phyloP scores from a whole-genome alignment of 2,113 vertebrate genomes.

The Australoheros scitulus region DNA sequence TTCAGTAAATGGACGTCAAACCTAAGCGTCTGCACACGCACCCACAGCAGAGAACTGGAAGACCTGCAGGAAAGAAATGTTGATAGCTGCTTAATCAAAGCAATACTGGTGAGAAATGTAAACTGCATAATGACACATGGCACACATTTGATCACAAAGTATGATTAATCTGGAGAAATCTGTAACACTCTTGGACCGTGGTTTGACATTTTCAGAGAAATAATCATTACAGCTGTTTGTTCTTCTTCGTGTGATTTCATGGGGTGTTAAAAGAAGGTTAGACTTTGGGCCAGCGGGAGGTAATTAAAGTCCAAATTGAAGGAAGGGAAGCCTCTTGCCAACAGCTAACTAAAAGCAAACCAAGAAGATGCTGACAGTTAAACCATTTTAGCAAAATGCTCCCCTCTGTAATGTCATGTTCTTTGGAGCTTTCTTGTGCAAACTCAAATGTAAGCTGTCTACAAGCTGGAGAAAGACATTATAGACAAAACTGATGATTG shows the following conservation, averaged over 20 bases:
- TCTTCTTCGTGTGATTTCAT: slow-evolving; percentile 37
- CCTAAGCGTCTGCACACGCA: slow-evolving; percentile 5
- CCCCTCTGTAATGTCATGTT: neutral
- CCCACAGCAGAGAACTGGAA: neutral
- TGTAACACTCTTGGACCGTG: neutral
- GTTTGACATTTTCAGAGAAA: slow-evolving; percentile 54
- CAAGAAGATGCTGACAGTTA: neutral
- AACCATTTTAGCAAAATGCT: neutral
- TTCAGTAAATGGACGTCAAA: slow-evolving; percentile 33
- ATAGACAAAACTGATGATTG: slow-evolving; percentile 14
- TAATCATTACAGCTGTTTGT: slow-evolving; percentile 43
- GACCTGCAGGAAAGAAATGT: slow-evolving; percentile 12
- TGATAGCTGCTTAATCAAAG: slow-evolving; percentile 23
- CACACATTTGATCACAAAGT: slow-evolving; percentile 49
- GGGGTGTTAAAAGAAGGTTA: slow-evolving; percentile 36
- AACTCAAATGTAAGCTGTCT: neutral
- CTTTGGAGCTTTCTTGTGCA: neutral
- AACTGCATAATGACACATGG: slow-evolving; percentile 47
- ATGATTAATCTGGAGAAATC: slow-evolving; percentile 38
- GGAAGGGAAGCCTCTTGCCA: neutral
- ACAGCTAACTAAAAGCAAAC: neutral
- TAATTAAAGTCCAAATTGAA: slow-evolving; percentile 23
- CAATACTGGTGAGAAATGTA: slow-evolving; percentile 18
- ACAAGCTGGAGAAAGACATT: neutral
- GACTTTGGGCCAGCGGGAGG: neutral